Conservation (phyloP, 2,797 vertebrate species). For the Mormyrops attenuatus region DNA sequence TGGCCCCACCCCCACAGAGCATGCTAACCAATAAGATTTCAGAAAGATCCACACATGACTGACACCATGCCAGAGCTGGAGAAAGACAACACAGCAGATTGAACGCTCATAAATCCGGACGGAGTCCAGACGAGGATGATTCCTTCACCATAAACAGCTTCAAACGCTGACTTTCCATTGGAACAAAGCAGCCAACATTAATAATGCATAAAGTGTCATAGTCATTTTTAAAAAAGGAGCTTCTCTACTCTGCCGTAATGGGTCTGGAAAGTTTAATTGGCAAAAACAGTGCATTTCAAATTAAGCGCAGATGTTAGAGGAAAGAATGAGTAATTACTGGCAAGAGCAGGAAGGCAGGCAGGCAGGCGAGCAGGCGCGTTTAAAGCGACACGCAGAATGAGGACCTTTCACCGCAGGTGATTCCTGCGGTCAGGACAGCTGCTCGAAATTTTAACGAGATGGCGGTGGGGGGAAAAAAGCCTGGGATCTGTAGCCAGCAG, state of each 20-base stretch:
- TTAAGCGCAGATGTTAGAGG: conserved; percentile 29
- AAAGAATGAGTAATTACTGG: conserved; percentile 27
- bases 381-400: conserved; percentile 1
- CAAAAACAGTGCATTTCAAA: conserved; percentile 28
- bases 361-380: not conserved
- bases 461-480: no score
- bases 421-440: not conserved
- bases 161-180: not conserved
- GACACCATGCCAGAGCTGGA: not conserved
- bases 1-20: not conserved
- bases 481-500: not conserved
- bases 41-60: not conserved
- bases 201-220: not conserved
- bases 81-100: not conserved
- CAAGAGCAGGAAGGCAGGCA: not conserved
- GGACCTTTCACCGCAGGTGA: conserved; percentile 1
- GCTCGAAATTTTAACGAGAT: not conserved
- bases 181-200: not conserved
- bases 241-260: not conserved
- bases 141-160: not conserved
- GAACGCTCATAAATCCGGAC: not conserved
- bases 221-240: not conserved
- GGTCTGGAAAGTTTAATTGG: conserved; percentile 14
- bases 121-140: not conserved
- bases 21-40: not conserved